Base-by-base conservation (phyloP, 2,888 invertebrate species). In the Azorinus chamasolen region DNA sequence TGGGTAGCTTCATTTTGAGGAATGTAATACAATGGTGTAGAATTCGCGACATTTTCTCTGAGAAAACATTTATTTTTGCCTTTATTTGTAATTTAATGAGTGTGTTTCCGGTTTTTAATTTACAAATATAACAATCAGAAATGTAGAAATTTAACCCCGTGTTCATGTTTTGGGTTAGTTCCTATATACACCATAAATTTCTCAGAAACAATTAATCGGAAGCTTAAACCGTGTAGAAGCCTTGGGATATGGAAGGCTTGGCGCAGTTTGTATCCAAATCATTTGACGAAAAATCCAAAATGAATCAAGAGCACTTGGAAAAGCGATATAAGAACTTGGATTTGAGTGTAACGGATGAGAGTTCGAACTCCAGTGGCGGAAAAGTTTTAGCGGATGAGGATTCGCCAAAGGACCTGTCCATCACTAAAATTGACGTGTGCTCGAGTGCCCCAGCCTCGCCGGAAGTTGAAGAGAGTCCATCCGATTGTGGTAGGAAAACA, bases 241-340 rank as follows among this genome's bases (percentile, higher is more conserved):
- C 10, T 20, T 24, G 24, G 18, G 24, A 18, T 25, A 91, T 91
- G 91, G 91, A 91, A 68, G 82, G 89, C 27, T 71, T 91, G 54
- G 83, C 91, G 0, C 84, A 89, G 55, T 91, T 91, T 76, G 91
- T 91, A 14, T 87, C 89, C 14, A 89, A 91, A 77, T 89, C 90
- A 16, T 91, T 91, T 69, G 89, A 89, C 62, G 79, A 83, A n/a
- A 85, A 80, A 53, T 53, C 72, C 0, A 72, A 79, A 64, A 64
- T 53, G 22, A 61, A 45, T n/a, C 32, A 48, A 41, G 82, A 82
- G 41, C 57, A 57, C 2, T 24, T 57, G 24, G 62, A 71, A 1
- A 61, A 63, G 37, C 58, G 54, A 10, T 63, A 64, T 12, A 69
- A 57, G 25, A 65, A 63, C 24, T 45, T 48, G 20, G 80, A 80